phyloP scores from a whole-genome alignment of 53 echinoderm and acorn worm genomes.

The Paelopatides confundens region DNA sequence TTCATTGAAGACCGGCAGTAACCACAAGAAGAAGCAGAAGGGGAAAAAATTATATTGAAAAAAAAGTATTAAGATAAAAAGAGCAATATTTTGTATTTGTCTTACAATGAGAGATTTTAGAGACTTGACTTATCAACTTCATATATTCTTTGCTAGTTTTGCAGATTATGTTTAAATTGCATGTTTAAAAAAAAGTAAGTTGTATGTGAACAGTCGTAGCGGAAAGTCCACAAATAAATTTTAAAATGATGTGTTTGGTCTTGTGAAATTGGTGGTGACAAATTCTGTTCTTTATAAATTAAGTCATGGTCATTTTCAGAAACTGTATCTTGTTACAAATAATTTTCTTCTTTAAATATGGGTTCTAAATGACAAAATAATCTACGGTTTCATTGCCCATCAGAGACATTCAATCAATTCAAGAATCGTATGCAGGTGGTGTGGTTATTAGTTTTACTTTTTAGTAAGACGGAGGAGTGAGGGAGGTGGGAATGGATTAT shows the following conservation, averaged over 20 bases:
- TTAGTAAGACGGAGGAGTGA: no score
- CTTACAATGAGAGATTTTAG: constrained; percentile 13
- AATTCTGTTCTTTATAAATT: neutral
- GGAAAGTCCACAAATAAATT: neutral
- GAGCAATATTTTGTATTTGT: constrained; percentile 56
- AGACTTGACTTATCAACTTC: constrained; percentile 27
- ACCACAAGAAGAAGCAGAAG: no score
- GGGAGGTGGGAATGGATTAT: no score
- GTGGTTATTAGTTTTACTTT: no score
- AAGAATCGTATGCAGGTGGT: no score
- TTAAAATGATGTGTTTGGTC: constrained; percentile 3
- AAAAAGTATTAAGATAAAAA: constrained; percentile 48
- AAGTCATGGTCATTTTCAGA: neutral
- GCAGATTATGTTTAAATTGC: constrained; percentile 3
- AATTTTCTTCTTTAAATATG: no score
- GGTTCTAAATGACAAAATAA: no score
- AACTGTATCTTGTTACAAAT: neutral
- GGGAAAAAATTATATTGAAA: no score
- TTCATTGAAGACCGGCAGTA: no score
- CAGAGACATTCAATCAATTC: no score
- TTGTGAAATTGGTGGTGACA: neutral
- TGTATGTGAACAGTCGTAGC: neutral
- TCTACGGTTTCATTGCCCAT: no score
- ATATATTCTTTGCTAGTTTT: constrained; percentile 40
- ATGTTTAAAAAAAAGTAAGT: neutral